Percentiles rank a stretch among this genome's conserved stretches.
Conservation (phyloP, 2,113 vertebrate species). For the Tragelaphus imberbis region DNA sequence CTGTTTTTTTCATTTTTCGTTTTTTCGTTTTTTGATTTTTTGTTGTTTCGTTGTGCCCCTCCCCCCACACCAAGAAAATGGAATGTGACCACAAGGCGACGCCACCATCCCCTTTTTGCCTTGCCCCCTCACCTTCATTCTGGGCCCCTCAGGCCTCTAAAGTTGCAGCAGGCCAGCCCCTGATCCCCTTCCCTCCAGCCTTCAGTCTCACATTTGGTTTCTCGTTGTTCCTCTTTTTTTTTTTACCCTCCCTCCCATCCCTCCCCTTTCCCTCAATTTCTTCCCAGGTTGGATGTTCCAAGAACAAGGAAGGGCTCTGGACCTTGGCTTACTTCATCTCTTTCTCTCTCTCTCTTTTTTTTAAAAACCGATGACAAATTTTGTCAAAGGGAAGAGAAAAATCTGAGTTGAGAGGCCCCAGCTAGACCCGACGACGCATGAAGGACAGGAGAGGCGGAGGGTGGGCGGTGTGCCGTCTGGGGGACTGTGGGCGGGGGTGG, state of each 20-base stretch:
- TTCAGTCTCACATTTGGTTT: constrained; percentile 56
- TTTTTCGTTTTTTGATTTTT: constrained; percentile 38
- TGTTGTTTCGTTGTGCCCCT: constrained; percentile 56
- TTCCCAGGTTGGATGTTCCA: constrained; percentile 46
- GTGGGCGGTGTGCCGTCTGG: neutral
- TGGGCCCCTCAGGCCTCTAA: constrained; percentile 68
- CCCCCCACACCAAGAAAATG: constrained; percentile 36
- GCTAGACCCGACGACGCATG: constrained; percentile 56
- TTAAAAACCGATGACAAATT: constrained; percentile 47
- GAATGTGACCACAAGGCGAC: constrained; percentile 78
- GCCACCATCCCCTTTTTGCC: constrained; percentile 73
- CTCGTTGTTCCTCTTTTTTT: constrained; percentile 40
- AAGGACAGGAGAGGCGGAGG: constrained; percentile 34
- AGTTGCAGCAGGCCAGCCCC: constrained; percentile 29
- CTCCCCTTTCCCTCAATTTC: neutral
- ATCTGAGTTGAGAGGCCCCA: constrained; percentile 39
- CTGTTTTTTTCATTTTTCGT: constrained; percentile 52
- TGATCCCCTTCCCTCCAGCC: neutral
- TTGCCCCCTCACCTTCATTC: constrained; percentile 74
- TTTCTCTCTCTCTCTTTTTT: neutral
- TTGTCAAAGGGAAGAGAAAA: constrained; percentile 59
- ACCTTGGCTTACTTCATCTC: constrained; percentile 24
- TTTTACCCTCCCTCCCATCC: neutral
- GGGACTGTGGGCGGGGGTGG: neutral
- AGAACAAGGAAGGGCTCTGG: constrained; percentile 47